These are phyloP conservation scores for Eudorcas thomsonii DNA, from an alignment of 2,113 vertebrate species.

Conservation along the genomic window DNA sequence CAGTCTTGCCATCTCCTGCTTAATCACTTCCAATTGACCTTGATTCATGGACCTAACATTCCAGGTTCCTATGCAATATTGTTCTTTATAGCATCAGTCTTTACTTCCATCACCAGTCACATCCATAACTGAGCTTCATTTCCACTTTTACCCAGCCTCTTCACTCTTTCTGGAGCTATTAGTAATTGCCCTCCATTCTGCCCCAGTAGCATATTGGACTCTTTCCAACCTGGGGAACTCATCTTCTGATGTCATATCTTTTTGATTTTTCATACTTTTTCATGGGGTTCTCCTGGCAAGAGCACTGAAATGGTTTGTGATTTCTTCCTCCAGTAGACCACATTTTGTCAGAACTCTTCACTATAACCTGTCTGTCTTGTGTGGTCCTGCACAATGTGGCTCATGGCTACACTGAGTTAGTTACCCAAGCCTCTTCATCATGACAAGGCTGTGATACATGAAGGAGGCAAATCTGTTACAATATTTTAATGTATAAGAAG, in stretches of 20 bases:
- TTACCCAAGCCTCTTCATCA: not conserved
- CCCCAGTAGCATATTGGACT: not conserved
- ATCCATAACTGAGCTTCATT: not conserved
- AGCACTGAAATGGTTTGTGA: not conserved
- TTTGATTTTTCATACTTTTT: not conserved
- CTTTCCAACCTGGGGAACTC: not conserved
- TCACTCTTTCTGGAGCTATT: not conserved
- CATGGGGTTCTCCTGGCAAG: not conserved
- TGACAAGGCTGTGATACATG: not conserved
- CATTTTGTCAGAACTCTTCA: not conserved
- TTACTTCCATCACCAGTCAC: not conserved
- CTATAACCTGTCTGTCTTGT: not conserved
- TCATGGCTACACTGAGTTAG: not conserved
- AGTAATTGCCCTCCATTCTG: not conserved
- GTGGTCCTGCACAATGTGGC: not conserved
- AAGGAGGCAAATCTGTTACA: not conserved
- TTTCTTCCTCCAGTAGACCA: not conserved
- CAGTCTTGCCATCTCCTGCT: not conserved
- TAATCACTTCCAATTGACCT: not conserved
- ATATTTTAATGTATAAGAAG: not conserved
- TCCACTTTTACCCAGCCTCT: not conserved
- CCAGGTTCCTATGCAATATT: not conserved
- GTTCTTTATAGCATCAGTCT: not conserved
- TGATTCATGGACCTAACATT: not conserved
- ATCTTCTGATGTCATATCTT: not conserved